Evolutionary conservation across 2,888 invertebrate genomes (phyloP).

Genomic region (Pardosa pseudoannulata): DNA sequence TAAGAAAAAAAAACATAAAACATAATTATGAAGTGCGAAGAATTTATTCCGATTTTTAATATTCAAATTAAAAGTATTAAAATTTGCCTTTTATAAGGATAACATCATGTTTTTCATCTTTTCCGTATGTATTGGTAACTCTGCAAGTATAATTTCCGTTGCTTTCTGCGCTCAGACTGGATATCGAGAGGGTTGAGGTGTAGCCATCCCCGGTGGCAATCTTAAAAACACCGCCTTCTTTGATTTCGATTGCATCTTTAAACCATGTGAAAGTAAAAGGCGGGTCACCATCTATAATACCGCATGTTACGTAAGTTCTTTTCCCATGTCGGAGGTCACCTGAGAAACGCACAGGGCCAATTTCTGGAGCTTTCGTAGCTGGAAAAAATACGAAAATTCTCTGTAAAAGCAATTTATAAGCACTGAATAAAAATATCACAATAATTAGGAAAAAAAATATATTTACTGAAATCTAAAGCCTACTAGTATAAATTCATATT

Average conservation of each 20-base stretch:
- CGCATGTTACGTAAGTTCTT: slow-evolving; percentile 34
- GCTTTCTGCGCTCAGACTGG: slow-evolving; percentile 31
- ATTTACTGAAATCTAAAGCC: no score
- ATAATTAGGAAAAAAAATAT: no score
- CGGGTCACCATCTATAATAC: slow-evolving; percentile 48
- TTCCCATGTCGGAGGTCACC: slow-evolving; percentile 6
- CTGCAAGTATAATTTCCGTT: slow-evolving; percentile 71
- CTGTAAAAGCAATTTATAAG: no score
- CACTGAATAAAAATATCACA: no score
- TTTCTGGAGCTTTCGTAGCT: slow-evolving; percentile 37
- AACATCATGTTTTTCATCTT: slow-evolving; percentile 28
- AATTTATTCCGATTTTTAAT: no score
- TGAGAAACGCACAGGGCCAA: slow-evolving; percentile 51
- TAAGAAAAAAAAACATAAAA: no score
- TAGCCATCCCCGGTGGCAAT: slow-evolving; percentile 17
- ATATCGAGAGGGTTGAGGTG: slow-evolving; percentile 41
- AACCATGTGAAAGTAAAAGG: slow-evolving; percentile 71
- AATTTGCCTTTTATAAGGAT: slow-evolving; percentile 50
- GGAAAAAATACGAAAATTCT: not conserved
- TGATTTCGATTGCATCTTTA: slow-evolving; percentile 45
- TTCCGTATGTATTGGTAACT: slow-evolving; percentile 42
- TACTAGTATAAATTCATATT: no score
- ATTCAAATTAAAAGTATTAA: no score
- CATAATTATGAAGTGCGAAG: no score
- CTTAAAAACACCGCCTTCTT: not conserved